Evolutionary conservation across 2,888 invertebrate species (phyloP).

Genomic region (Exephanes ischioxanthus): DNA sequence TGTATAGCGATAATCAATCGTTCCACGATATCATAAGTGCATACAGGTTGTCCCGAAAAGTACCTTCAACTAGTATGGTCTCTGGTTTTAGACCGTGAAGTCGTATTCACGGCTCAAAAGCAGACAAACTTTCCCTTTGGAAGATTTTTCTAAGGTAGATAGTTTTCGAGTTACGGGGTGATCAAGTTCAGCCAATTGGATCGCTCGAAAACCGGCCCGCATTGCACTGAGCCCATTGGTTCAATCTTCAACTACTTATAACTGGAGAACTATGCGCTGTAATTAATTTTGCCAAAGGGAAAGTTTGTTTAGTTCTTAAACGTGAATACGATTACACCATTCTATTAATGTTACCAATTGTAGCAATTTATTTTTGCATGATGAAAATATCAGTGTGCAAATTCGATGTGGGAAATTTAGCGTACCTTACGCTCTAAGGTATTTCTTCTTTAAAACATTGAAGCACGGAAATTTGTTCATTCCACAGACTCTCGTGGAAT

Average conservation of each 20-base stretch:
- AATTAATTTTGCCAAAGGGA: neutral
- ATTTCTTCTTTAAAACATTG: conserved; percentile 44
- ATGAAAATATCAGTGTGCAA: neutral
- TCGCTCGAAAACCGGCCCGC: neutral
- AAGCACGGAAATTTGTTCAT: conserved; percentile 58
- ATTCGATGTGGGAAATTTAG: neutral
- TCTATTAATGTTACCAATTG: neutral
- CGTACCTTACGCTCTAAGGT: neutral
- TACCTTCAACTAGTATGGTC: neutral
- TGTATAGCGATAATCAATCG: neutral
- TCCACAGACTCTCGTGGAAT: conserved; percentile 45
- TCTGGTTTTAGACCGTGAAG: neutral
- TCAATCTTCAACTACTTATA: neutral
- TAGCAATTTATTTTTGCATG: neutral
- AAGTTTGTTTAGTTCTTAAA: neutral
- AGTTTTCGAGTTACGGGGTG: neutral
- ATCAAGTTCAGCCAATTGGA: neutral
- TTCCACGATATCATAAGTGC: neutral
- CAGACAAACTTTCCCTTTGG: neutral
- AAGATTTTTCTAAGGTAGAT: neutral
- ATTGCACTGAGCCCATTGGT: neutral
- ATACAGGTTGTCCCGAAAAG: neutral
- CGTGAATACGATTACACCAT: neutral
- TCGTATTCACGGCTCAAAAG: neutral
- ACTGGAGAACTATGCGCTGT: neutral